phyloP scores from a whole-genome alignment of 2,888 invertebrate species.

The Agriopis marginaria region DNA sequence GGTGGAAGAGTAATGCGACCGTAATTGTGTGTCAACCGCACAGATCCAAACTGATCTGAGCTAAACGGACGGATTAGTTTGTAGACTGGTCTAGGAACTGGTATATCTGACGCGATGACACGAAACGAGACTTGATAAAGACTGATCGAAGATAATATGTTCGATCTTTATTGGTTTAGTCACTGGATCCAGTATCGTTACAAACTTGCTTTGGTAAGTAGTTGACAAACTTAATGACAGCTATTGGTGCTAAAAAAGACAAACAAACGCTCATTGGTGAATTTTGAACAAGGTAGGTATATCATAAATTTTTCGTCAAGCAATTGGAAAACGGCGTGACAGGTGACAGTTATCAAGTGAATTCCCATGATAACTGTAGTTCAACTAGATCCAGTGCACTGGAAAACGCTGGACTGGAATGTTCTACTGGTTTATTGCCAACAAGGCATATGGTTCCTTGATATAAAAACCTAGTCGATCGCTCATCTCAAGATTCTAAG shows the following conservation, averaged over 20 bases:
- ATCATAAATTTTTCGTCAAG: no score
- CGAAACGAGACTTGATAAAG: conserved; percentile 16
- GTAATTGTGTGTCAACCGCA: conserved; percentile 65
- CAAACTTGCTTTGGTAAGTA: no score
- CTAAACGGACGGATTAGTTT: conserved; percentile 50
- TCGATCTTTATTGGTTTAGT: not conserved
- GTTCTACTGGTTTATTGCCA: not conserved
- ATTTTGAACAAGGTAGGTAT: no score
- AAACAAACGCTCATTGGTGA: no score
- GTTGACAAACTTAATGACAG: not conserved
- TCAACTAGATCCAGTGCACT: not conserved
- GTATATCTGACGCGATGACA: not conserved
- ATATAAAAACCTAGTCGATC: conserved; percentile 13
- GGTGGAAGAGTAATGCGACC: conserved; percentile 43
- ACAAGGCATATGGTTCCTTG: not conserved
- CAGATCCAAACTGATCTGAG: conserved; percentile 51
- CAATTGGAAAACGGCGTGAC: no score
- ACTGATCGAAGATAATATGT: conserved; percentile 22
- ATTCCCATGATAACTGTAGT: not conserved
- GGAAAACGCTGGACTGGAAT: not conserved
- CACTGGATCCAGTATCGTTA: not conserved
- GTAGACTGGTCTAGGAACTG: conserved; percentile 26
- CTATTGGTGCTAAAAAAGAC: no score
- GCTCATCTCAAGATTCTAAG: conserved; percentile 9
- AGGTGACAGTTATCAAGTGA: no score